Evolutionary conservation across 2,888 invertebrate genomes (phyloP).

Genomic region (Oscheius sp.): DNA sequence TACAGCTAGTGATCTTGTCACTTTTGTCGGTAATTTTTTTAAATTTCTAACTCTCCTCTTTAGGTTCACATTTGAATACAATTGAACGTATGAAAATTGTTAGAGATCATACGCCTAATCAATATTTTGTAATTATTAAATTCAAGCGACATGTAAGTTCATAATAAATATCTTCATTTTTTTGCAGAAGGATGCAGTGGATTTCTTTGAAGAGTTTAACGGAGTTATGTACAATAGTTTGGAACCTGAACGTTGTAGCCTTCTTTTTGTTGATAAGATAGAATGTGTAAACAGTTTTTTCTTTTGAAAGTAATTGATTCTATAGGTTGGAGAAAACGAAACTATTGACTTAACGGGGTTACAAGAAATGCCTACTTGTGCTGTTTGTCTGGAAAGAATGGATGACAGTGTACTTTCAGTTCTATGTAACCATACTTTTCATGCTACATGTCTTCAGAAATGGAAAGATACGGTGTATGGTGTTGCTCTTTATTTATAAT

Average conservation of each 20-base stretch:
- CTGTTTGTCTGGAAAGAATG: constrained; percentile 90
- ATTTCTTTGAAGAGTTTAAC: constrained; percentile 91
- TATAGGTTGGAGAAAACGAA: constrained; percentile 34
- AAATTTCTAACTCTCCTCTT: too few species aligned
- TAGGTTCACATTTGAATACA: constrained; percentile 24
- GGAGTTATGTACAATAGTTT: constrained; percentile 90
- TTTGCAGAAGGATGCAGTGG: constrained; percentile 81
- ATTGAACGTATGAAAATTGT: constrained; percentile 78
- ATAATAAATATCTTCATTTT: background rate
- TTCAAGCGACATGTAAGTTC: constrained; percentile 75
- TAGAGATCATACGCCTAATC: constrained; percentile 86
- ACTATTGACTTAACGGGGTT: constrained; percentile 29
- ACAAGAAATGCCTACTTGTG: constrained; percentile 92
- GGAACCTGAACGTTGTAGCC: constrained; percentile 89
- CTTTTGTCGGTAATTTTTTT: constrained; percentile 79
- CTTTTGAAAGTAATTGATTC: background rate
- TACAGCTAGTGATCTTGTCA: constrained; percentile 89
- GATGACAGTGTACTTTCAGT: constrained; percentile 96
- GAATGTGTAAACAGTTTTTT: constrained; percentile 79
- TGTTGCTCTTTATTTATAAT: background rate
- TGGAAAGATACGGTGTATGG: constrained; percentile 86
- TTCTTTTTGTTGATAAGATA: constrained; percentile 92
- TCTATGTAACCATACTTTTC: constrained; percentile 97
- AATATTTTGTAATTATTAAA: constrained; percentile 95
- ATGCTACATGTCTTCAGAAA: constrained; percentile 90